Evolutionary conservation across 2,888 invertebrate species (phyloP).

Genomic region (Pristionchus mayeri): DNA sequence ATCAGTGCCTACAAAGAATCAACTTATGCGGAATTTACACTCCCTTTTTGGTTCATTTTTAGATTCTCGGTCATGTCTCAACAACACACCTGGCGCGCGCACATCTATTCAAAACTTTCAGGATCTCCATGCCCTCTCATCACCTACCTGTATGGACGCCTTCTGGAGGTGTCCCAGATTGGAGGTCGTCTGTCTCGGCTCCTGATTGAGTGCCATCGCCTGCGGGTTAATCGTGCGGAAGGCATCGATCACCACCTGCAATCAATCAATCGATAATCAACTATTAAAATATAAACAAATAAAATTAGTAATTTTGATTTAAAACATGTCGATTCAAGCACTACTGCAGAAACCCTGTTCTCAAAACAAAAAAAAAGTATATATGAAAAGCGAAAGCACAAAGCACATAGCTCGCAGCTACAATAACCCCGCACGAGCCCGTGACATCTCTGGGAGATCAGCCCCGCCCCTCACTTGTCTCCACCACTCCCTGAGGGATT

Average conservation of each 20-base stretch:
- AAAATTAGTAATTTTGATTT: no score
- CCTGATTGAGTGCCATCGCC: conserved; percentile 98
- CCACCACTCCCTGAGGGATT: background rate
- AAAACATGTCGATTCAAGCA: no score
- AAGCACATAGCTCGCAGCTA: background rate
- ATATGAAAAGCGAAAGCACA: background rate
- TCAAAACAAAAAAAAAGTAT: background rate
- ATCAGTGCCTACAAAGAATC: conserved; percentile 85
- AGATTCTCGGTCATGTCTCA: background rate
- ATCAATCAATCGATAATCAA: background rate
- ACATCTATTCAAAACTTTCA: background rate
- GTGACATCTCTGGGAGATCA: background rate
- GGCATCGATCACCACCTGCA: conserved; percentile 98
- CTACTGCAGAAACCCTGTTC: no score
- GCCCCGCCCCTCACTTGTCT: background rate
- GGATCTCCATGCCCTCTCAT: background rate
- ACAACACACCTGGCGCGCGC: background rate
- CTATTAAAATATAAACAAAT: background rate
- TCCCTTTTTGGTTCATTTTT: background rate
- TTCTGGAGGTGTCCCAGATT: conserved; percentile 98
- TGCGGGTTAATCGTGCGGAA: conserved; percentile 99
- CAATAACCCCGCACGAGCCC: no score
- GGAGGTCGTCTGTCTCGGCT: conserved; percentile 97
- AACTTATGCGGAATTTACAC: background rate
- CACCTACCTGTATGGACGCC: conserved; percentile 87